phyloP scores from a whole-genome alignment of 2,113 vertebrate genomes.

The Physeter macrocephalus region DNA sequence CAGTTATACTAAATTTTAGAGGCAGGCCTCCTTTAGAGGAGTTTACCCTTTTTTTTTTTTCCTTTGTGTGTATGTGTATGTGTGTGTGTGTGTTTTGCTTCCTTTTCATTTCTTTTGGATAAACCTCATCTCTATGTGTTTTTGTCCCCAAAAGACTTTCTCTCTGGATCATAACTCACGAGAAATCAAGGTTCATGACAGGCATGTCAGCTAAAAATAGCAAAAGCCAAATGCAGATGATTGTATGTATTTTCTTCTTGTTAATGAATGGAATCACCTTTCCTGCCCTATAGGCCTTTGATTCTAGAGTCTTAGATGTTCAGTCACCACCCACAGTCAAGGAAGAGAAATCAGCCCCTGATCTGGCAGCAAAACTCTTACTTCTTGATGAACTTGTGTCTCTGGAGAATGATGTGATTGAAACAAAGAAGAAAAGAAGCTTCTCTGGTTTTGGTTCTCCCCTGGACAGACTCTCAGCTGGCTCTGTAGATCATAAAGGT shows the following conservation, averaged over 20 bases:
- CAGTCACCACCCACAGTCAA: slow-evolving; percentile 3
- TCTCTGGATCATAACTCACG: neutral
- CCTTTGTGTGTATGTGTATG: neutral
- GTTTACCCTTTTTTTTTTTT: neutral
- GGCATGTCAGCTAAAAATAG: neutral
- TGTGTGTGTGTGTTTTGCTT: neutral
- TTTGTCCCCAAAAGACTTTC: neutral
- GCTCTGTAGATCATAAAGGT: slow-evolving; percentile 81
- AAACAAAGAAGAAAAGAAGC: slow-evolving; percentile 92
- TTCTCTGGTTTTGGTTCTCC: slow-evolving; percentile 88
- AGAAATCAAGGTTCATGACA: neutral
- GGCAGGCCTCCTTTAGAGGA: neutral
- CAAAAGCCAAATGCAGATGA: neutral
- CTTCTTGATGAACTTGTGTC: slow-evolving; percentile 82
- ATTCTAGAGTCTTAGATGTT: slow-evolving; percentile 32
- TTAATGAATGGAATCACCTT: neutral
- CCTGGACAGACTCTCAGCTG: slow-evolving; percentile 88
- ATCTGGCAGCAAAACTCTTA: slow-evolving; percentile 80
- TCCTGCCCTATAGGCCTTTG: slow-evolving; percentile 69
- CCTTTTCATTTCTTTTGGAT: neutral
- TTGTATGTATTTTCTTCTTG: neutral
- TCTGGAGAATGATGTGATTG: slow-evolving; percentile 89
- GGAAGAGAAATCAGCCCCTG: slow-evolving; percentile 77
- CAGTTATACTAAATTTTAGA: neutral
- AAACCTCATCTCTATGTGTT: neutral